Evolutionary conservation across 2,113 vertebrate genomes (phyloP).

Genomic region (Catharus minimus): DNA sequence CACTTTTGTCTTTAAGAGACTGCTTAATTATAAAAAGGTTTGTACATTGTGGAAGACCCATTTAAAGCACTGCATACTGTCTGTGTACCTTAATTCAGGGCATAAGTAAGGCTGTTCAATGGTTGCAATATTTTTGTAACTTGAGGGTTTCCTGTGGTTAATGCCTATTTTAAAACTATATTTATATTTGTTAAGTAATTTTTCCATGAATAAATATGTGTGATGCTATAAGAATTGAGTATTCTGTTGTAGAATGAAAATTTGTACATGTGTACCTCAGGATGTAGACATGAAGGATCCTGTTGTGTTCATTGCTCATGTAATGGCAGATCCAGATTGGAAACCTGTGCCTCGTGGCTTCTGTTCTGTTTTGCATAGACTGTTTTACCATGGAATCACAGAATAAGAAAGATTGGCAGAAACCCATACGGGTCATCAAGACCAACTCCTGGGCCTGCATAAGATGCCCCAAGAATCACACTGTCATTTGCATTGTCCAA

Average conservation of each 20-base stretch:
- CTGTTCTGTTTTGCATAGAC: not conserved
- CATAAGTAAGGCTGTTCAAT: not conserved
- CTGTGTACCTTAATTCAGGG: not conserved
- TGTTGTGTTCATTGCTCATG: not conserved
- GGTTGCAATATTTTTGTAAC: not conserved
- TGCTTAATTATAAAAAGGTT: not conserved
- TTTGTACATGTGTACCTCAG: not conserved
- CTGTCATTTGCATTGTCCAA: not conserved
- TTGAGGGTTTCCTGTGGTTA: not conserved
- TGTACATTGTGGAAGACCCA: not conserved
- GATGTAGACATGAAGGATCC: fast-evolving
- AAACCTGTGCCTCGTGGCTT: not conserved
- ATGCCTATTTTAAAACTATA: not conserved
- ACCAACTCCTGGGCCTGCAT: not conserved
- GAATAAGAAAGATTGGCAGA: not conserved
- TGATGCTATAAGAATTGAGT: not conserved
- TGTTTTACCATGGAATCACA: not conserved
- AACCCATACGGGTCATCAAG: not conserved
- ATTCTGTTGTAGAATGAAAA: not conserved
- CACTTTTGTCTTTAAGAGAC: not conserved
- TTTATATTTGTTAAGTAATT: not conserved
- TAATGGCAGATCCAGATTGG: not conserved
- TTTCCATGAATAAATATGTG: not conserved
- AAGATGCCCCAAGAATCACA: not conserved
- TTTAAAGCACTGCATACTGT: not conserved